These are phyloP conservation scores for Aphis craccivora DNA, from an alignment of 1,140 invertebrate species.

Conservation along the genomic window DNA sequence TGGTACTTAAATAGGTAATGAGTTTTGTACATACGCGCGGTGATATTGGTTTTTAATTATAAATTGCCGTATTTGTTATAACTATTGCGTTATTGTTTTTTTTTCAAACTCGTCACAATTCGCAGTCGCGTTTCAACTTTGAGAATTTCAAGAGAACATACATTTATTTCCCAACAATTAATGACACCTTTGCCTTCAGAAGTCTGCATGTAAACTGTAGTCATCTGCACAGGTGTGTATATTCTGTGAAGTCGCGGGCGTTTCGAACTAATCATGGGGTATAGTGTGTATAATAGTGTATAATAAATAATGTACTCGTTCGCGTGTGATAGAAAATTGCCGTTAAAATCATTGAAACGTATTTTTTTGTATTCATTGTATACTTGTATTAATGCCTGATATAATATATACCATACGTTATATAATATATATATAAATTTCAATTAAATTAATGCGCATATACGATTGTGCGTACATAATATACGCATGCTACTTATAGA, in stretches of 20 bases:
- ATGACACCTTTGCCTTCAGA: neutral
- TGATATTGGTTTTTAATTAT: neutral
- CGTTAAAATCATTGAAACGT: constrained; percentile 5
- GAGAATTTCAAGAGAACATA: neutral
- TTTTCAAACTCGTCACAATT: neutral
- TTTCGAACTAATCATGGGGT: neutral
- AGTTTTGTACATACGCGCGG: neutral
- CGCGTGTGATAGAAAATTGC: neutral
- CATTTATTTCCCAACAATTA: neutral
- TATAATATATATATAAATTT: neutral
- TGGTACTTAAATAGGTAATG: neutral
- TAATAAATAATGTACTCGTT: neutral
- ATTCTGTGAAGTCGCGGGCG: neutral
- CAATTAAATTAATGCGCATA: neutral
- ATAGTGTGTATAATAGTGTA: neutral
- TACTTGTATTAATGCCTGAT: neutral
- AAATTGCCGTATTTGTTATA: too few relatives aligned
- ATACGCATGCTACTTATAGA: neutral
- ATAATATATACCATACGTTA: neutral
- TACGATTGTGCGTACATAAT: neutral
- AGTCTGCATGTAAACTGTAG: neutral
- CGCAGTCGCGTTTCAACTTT: neutral
- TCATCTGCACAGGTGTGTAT: too few relatives aligned
- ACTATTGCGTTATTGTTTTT: neutral
- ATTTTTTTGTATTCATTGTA: neutral